A percentile compares a stretch with the other conserved stretches of the same genome.
phyloP scores from a whole-genome alignment of 53 echinoderm and acorn worm genomes.

The Mesocentrotus franciscanus region DNA sequence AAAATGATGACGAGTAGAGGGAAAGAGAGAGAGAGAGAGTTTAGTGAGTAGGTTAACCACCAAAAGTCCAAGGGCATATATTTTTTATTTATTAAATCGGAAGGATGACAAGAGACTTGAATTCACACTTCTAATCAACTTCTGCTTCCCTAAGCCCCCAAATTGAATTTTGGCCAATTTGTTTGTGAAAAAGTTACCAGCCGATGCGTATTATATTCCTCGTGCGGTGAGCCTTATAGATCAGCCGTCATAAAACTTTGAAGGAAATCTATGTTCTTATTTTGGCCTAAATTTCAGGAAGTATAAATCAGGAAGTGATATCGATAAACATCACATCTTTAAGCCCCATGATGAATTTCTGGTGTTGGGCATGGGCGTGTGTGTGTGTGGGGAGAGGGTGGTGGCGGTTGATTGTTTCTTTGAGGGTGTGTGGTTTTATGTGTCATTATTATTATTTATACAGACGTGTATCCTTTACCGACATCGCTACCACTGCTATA shows the following conservation, averaged over 20 bases:
- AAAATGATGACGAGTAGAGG: background rate
- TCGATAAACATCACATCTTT: background rate
- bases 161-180: slow-evolving; percentile 49
- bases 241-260: background rate
- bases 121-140: slow-evolving; percentile 30
- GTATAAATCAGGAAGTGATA: background rate
- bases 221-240: background rate
- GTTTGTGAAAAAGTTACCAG: slow-evolving; percentile 4
- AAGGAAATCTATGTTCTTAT: background rate
- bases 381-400: background rate
- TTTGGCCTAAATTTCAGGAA: background rate
- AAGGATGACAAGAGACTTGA: background rate
- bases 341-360: background rate
- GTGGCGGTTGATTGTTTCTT: background rate
- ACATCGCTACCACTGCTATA: too few species aligned
- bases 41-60: background rate
- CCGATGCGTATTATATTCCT: background rate
- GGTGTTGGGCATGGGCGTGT: background rate
- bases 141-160: slow-evolving; percentile 49
- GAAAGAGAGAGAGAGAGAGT: background rate
- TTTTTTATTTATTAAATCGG: background rate
- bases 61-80: slow-evolving; percentile 40
- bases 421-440: background rate
- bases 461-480: too few species aligned
- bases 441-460: too few species aligned